phyloP scores from a whole-genome alignment of 2,113 vertebrate species.

The Corydoras sp. region DNA sequence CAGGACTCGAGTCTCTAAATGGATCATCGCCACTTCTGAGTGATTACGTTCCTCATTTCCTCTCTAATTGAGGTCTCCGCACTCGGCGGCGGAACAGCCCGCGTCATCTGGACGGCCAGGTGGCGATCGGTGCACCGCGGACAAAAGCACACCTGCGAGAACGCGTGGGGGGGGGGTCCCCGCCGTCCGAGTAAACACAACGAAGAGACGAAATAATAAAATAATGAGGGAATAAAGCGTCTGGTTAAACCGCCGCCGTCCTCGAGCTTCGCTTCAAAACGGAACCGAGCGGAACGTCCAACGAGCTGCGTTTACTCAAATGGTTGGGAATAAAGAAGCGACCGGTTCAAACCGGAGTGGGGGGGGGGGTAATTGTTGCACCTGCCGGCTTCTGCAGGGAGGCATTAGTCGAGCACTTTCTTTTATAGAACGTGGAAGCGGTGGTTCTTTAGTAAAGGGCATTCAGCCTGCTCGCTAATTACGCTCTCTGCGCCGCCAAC shows the following conservation, averaged over 20 bases:
- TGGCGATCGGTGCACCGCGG: background rate
- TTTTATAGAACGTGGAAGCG: background rate
- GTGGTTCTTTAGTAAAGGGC: background rate
- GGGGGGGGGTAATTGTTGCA: background rate
- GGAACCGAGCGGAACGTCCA: too few relatives aligned
- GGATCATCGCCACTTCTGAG: constrained; percentile 16
- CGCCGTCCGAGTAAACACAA: background rate
- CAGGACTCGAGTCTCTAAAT: constrained; percentile 13
- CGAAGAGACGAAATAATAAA: too few relatives aligned
- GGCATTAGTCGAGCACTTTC: background rate
- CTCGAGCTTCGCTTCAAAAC: too few relatives aligned
- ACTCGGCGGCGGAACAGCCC: background rate
- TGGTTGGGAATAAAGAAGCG: too few relatives aligned
- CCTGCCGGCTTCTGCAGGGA: background rate
- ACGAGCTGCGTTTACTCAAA: background rate
- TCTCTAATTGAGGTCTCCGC: constrained; percentile 17
- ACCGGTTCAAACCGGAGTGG: background rate
- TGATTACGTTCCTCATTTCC: constrained; percentile 17
- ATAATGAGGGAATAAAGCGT: too few relatives aligned
- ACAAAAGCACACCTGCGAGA: background rate
- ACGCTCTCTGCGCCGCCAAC: background rate
- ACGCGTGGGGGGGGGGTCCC: too few relatives aligned
- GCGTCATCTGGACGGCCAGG: constrained; percentile 29
- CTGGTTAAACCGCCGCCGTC: too few relatives aligned
- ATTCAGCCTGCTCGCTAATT: background rate